Evolutionary conservation across 1,140 invertebrate species (phyloP).

Genomic region (Chrysomallon squamiferum): DNA sequence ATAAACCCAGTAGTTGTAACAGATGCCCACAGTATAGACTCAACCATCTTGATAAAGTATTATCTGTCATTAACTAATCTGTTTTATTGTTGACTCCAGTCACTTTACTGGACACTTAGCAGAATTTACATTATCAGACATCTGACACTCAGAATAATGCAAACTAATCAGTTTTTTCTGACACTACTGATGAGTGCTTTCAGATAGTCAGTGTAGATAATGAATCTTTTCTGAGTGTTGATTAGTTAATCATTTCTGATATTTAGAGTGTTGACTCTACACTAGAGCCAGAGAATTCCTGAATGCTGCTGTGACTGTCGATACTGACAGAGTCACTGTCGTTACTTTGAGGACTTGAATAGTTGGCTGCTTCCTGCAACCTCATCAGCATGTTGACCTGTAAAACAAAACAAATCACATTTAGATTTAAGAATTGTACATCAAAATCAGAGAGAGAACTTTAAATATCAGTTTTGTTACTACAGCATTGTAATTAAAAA

Average conservation of each 20-base stretch:
- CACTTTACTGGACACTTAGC: too few relatives aligned
- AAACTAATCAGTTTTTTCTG: neutral
- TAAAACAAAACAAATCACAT: slow-evolving; percentile 26
- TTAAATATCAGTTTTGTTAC: neutral
- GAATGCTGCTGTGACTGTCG: slow-evolving; percentile 67
- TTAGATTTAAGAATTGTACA: too few relatives aligned
- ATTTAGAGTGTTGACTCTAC: slow-evolving; percentile 38
- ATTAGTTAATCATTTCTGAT: neutral
- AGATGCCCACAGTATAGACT: too few relatives aligned
- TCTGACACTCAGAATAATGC: too few relatives aligned
- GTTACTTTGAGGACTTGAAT: slow-evolving; percentile 68
- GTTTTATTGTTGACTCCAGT: too few relatives aligned
- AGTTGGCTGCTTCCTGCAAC: slow-evolving; percentile 92
- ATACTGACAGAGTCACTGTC: slow-evolving; percentile 79
- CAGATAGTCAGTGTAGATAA: neutral
- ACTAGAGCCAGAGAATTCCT: slow-evolving; percentile 39
- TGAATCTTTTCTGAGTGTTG: neutral
- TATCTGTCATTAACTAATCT: too few relatives aligned
- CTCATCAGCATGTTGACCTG: slow-evolving; percentile 94
- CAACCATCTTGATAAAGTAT: too few relatives aligned
- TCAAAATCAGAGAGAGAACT: too few relatives aligned
- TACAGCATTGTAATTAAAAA: neutral
- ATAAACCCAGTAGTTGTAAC: too few relatives aligned
- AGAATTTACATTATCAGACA: too few relatives aligned
- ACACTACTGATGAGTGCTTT: neutral